Percentiles rank a stretch among this genome's conserved stretches.
Conservation (phyloP, 2,888 invertebrate genomes). For the Acrobasis repandana region DNA sequence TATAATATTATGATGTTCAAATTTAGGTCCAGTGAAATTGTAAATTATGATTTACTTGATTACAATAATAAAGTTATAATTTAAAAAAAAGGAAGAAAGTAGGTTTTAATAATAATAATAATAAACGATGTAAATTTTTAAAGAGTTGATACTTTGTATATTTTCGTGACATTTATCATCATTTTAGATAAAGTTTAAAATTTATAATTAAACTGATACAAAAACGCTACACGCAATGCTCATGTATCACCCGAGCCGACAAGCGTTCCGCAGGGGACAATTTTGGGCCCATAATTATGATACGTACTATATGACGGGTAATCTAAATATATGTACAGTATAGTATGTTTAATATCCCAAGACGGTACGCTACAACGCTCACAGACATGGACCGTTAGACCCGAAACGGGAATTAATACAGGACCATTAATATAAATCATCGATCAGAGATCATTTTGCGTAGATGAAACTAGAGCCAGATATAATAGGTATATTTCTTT, state of each 20-base stretch:
- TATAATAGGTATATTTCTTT: too few relatives aligned
- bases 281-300: slow-evolving; percentile 1
- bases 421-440: slow-evolving; percentile 48
- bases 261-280: slow-evolving; percentile 3
- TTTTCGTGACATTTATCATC: too few relatives aligned
- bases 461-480: background rate
- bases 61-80: too few relatives aligned
- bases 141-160: too few relatives aligned
- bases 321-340: slow-evolving; percentile 4
- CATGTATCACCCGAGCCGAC: background rate
- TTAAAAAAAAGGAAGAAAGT: too few relatives aligned
- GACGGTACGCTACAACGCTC: slow-evolving; percentile 43
- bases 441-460: slow-evolving; percentile 35
- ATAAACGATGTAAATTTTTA: too few relatives aligned
- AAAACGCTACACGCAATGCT: background rate
- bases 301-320: slow-evolving; percentile 1
- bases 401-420: slow-evolving; percentile 7
- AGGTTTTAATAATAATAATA: too few relatives aligned
- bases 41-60: too few relatives aligned
- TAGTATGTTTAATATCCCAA: slow-evolving; percentile 32
- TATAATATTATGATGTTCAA: too few relatives aligned
- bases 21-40: too few relatives aligned
- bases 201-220: background rate
- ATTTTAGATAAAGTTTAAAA: too few relatives aligned
- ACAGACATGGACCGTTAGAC: slow-evolving; percentile 33